These are phyloP conservation scores for Antennarius striatus DNA, from an alignment of 2,113 vertebrate species.

Conservation along the genomic window DNA sequence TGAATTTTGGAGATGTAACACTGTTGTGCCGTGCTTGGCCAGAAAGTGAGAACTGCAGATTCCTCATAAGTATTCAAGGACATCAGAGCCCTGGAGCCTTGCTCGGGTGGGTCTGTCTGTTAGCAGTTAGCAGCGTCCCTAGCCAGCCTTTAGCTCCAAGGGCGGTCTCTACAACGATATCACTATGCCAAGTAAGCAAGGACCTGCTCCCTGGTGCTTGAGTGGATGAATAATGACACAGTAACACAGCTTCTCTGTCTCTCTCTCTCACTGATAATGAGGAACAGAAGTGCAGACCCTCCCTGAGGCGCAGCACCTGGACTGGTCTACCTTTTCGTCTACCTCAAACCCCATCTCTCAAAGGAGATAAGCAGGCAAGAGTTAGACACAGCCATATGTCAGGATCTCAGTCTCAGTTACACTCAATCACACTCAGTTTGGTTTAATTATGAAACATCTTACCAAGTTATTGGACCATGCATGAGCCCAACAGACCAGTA, in stretches of 20 bases:
- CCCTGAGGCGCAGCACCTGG: slow-evolving; percentile 76
- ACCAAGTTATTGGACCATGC: slow-evolving; percentile 22
- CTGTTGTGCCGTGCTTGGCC: slow-evolving; percentile 21
- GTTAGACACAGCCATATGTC: slow-evolving; percentile 54
- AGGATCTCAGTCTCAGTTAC: slow-evolving; percentile 52
- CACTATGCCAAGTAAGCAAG: slow-evolving; percentile 59
- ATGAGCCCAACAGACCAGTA: slow-evolving; percentile 18
- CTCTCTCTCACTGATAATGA: slow-evolving; percentile 68
- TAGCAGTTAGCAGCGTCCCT: slow-evolving; percentile 66
- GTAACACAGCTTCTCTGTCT: slow-evolving; percentile 53
- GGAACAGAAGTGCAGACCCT: slow-evolving; percentile 71
- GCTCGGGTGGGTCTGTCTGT: slow-evolving; percentile 69
- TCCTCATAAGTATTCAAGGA: slow-evolving; percentile 68
- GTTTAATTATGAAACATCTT: slow-evolving; percentile 47
- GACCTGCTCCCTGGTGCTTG: slow-evolving; percentile 68
- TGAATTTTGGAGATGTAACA: slow-evolving; percentile 42
- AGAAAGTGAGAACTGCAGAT: slow-evolving; percentile 58
- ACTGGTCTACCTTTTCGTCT: slow-evolving; percentile 58
- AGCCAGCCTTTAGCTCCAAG: slow-evolving; percentile 70
- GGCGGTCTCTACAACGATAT: slow-evolving; percentile 60
- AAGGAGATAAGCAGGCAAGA: slow-evolving; percentile 45
- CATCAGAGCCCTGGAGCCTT: slow-evolving; percentile 61
- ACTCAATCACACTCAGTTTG: slow-evolving; percentile 51
- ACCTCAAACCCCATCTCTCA: slow-evolving; percentile 54
- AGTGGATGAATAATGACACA: slow-evolving; percentile 74